These are phyloP conservation scores for Phaethornis superciliosus DNA, from an alignment of 2,113 vertebrate species.

Conservation along the genomic window DNA sequence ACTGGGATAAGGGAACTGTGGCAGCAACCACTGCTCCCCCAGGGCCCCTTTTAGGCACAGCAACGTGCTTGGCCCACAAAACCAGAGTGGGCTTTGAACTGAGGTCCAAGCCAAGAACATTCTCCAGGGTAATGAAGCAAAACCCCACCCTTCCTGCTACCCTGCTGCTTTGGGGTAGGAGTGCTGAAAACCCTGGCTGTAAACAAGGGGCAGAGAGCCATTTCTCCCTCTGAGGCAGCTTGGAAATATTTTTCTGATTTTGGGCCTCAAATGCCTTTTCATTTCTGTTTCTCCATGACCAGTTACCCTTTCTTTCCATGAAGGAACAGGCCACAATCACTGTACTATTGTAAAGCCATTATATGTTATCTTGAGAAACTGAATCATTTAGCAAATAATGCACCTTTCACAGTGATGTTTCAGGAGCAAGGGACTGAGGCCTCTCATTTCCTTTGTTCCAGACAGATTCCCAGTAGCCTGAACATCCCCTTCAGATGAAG, in stretches of 20 bases:
- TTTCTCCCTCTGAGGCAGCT: neutral
- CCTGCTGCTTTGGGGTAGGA: neutral
- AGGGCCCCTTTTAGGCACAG: neutral
- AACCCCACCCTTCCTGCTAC: neutral
- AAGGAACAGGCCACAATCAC: neutral
- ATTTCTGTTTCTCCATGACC: neutral
- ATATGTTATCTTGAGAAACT: neutral
- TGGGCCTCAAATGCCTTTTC: neutral
- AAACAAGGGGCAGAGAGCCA: neutral
- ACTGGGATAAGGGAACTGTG: neutral
- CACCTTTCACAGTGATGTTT: neutral
- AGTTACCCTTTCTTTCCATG: neutral
- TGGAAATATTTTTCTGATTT: neutral
- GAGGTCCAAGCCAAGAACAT: neutral
- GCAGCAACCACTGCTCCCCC: neutral
- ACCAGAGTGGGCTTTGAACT: neutral
- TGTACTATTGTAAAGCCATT: neutral
- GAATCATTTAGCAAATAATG: neutral
- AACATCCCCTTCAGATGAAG: neutral
- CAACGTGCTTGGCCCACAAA: neutral
- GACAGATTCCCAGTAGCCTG: accelerated
- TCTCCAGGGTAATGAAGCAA: neutral
- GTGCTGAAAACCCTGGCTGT: neutral
- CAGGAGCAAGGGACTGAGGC: neutral
- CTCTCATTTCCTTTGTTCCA: neutral